Evolutionary conservation across 2,888 invertebrate species (phyloP), one percentile per base, ranked within the genome.

Genomic region (Proisotoma minuta): DNA sequence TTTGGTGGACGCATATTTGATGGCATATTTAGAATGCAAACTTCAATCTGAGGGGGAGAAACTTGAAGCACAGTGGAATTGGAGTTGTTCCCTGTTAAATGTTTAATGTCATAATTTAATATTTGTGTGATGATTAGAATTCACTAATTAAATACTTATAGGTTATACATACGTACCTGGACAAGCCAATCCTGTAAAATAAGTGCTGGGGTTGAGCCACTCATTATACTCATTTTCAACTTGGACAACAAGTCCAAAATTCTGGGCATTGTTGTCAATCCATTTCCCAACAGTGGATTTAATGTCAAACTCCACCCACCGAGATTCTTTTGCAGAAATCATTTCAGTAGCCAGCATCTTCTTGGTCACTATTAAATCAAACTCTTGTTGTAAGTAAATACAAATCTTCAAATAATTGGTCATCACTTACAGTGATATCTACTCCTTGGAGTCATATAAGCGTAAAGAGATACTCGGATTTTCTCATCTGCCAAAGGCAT

Each of bases 391-490:
- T n/a, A n/a, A n/a, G n/a, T n/a, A n/a, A n/a, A n/a, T n/a, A n/a
- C n/a, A n/a, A n/a, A n/a, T n/a, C n/a, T 34, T 34, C 34, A 8
- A 34, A 15, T 15, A 34, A 34, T 34, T 34, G 8, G 8, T 10
- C 15, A 34, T 15, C 18, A 76, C 77, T 77, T 76, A 84, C 84
- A 80, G 78, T 81, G 79, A 70, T 82, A 80, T 73, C 81, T 83
- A 70, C 81, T 82, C 59, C 82, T 73, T 0, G 82, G 79, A 60
- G 80, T 80, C 2, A 81, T 82, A 74, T 84, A 84, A 78, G 81
- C 82, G 69, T 82, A 84, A 52, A 84, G 79, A 1, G 84, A 83
- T 61, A 84, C 81, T 63, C 83, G 78, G 57, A 84, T 78, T 67
- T 82, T 78, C 73, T 80, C 81, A 49, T 84, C 83, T 24, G 82